Evolutionary conservation across 1,140 invertebrate species (phyloP).

Genomic region (Microvelia longipes): DNA sequence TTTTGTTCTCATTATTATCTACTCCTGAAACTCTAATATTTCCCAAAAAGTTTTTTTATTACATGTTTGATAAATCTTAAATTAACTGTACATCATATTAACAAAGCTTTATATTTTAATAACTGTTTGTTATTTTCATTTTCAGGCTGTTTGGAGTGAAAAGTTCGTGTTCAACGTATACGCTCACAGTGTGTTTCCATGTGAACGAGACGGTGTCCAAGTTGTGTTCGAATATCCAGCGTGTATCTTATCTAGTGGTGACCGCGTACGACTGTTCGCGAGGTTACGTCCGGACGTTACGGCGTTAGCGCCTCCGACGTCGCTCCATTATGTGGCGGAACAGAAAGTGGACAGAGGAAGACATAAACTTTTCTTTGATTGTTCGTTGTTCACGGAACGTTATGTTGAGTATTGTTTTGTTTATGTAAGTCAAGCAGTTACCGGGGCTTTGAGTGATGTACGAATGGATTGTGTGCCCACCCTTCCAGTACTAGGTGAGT

Average conservation of each 20-base stretch:
- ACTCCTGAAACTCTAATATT: no score
- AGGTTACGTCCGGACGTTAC: constrained; percentile 46
- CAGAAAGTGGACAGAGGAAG: constrained; percentile 43
- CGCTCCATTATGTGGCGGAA: constrained; percentile 47
- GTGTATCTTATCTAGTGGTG: constrained; percentile 53
- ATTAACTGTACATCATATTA: no score
- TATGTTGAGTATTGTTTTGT: constrained; percentile 74
- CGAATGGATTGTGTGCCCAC: constrained; percentile 65
- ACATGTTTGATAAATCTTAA: no score
- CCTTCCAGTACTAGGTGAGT: constrained; percentile 53
- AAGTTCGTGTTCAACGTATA: constrained; percentile 68
- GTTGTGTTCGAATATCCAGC: constrained; percentile 67
- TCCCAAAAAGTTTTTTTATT: no score
- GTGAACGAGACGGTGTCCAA: constrained; percentile 47
- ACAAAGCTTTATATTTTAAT: no score
- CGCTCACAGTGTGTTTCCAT: constrained; percentile 61
- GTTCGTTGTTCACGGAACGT: constrained; percentile 61
- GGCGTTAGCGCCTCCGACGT: constrained; percentile 40
- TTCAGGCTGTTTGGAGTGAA: constrained; percentile 61
- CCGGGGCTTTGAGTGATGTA: constrained; percentile 62
- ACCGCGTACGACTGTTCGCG: constrained; percentile 57
- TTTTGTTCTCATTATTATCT: no score
- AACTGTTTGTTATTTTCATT: constrained; percentile 9
- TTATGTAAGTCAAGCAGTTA: constrained; percentile 65
- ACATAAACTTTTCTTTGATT: constrained; percentile 58